These are phyloP conservation scores for Synergus umbraculus DNA, from an alignment of 2,888 invertebrate genomes.

Conservation along the genomic window DNA sequence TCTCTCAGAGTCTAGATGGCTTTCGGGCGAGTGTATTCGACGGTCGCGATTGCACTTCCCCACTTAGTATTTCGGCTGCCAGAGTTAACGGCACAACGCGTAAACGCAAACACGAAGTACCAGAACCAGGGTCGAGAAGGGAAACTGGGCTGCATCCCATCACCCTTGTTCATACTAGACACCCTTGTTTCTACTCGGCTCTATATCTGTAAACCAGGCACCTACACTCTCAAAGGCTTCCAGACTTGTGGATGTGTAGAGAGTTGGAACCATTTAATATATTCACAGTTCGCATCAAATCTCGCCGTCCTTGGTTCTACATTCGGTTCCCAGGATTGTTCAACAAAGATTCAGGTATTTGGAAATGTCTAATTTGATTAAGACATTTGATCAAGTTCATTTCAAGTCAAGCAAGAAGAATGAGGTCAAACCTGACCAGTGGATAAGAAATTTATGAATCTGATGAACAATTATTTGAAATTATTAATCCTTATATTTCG, in stretches of 20 bases:
- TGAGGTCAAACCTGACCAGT: too few species aligned
- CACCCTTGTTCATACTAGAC: conserved; percentile 2
- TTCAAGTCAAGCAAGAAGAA: too few species aligned
- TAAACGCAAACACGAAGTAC: conserved; percentile 62
- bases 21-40: conserved; percentile 60
- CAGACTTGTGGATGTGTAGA: not conserved
- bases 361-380: not conserved
- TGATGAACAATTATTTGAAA: too few species aligned
- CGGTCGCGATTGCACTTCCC: conserved; percentile 63
- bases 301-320: not conserved
- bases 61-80: conserved; percentile 63
- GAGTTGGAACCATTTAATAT: conserved; percentile 25
- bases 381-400: too few species aligned
- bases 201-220: not conserved
- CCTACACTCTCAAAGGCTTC: not conserved
- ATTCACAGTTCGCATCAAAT: conserved; percentile 26
- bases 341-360: conserved; percentile 14
- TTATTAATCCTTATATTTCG: too few species aligned
- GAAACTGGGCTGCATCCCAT: conserved; percentile 29
- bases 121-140: conserved; percentile 25
- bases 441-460: too few species aligned
- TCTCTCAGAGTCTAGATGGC: conserved; percentile 64
- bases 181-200: conserved; percentile 15
- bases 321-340: not conserved
- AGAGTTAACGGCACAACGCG: conserved; percentile 63